These are phyloP conservation scores for Mystacides longicornis DNA, from an alignment of 2,888 invertebrate species.

Conservation along the genomic window DNA sequence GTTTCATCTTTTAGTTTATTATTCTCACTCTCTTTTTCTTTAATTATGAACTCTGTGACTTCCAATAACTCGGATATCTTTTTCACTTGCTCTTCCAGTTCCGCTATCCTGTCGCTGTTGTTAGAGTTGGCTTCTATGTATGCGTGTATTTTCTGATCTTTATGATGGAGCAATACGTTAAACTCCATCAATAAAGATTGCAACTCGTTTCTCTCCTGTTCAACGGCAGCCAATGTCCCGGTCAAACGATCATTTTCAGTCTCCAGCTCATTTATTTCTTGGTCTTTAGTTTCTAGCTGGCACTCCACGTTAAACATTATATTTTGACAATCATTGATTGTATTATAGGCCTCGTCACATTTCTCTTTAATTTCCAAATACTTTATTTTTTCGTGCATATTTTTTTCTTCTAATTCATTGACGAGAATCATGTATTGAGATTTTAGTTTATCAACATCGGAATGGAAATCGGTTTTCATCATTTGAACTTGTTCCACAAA, in stretches of 20 bases:
- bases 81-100: constrained; percentile 19
- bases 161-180: constrained; percentile 25
- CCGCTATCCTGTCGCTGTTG: constrained; percentile 14
- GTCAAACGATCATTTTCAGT: constrained; percentile 21
- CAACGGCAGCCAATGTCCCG: constrained; percentile 28
- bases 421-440: constrained; percentile 6
- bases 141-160: constrained; percentile 16
- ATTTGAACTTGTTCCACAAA: constrained; percentile 16
- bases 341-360: constrained; percentile 17
- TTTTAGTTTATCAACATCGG: constrained; percentile 20
- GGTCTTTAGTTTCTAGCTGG: constrained; percentile 23
- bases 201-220: constrained; percentile 28
- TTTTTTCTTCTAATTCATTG: constrained; percentile 12
- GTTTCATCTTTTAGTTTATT: constrained; percentile 21
- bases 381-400: constrained; percentile 13
- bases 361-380: constrained; percentile 16
- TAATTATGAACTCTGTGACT: constrained; percentile 22
- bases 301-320: constrained; percentile 15
- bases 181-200: constrained; percentile 27
- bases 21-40: constrained; percentile 20
- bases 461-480: constrained; percentile 20
- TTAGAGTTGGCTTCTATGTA: constrained; percentile 8
- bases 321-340: constrained; percentile 17
- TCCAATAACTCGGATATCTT: constrained; percentile 19
- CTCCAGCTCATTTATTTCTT: constrained; percentile 21